These are phyloP conservation scores for Callorhinus ursinus DNA, from an alignment of 2,113 vertebrate species.

Conservation along the genomic window DNA sequence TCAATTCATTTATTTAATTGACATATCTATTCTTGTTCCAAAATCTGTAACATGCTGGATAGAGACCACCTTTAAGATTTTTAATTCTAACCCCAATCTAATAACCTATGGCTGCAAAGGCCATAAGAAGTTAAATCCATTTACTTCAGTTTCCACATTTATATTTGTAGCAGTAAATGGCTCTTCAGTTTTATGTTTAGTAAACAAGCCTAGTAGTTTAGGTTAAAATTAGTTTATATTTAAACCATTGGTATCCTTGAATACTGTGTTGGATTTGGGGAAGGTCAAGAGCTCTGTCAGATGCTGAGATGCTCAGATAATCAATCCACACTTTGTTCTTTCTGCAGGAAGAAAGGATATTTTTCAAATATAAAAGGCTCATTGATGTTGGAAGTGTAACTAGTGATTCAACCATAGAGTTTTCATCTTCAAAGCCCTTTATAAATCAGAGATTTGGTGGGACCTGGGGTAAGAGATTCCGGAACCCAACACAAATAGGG, in stretches of 20 bases:
- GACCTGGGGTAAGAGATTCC: neutral
- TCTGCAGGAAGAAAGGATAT: neutral
- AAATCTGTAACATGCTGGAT: neutral
- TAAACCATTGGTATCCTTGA: neutral
- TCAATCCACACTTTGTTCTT: neutral
- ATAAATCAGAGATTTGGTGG: neutral
- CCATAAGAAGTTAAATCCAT: neutral
- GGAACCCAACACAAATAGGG: neutral
- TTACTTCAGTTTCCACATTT: neutral
- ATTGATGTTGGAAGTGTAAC: constrained; percentile 20
- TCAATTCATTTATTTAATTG: neutral
- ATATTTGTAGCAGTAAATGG: neutral
- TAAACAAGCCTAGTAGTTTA: neutral
- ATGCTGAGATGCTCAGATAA: neutral
- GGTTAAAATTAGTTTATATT: neutral
- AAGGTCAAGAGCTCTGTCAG: neutral
- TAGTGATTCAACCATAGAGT: neutral
- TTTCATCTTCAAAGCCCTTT: constrained; percentile 59
- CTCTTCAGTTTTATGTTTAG: neutral
- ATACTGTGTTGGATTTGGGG: neutral
- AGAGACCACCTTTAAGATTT: neutral
- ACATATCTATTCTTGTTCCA: neutral
- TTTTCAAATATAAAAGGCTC: constrained; percentile 45
- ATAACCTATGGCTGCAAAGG: neutral
- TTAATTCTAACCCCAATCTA: neutral